Evolutionary conservation across 2,113 vertebrate species (phyloP).

Genomic region (Peromyscus maniculatus): DNA sequence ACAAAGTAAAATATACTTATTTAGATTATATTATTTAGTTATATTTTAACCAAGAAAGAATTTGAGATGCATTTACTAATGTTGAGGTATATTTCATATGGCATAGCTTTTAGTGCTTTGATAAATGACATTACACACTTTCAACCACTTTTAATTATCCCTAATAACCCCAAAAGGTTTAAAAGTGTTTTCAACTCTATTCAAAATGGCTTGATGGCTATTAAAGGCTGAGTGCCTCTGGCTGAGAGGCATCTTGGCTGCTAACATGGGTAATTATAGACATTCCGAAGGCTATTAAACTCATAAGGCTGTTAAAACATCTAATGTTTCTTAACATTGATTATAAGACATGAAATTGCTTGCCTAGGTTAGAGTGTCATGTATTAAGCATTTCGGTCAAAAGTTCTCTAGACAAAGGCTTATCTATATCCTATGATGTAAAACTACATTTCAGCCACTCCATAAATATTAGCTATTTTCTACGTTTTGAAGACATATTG

Average conservation of each 20-base stretch:
- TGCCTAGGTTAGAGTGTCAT: conserved; percentile 67
- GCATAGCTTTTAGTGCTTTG: conserved; percentile 76
- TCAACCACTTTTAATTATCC: conserved; percentile 82
- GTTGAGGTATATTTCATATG: conserved; percentile 66
- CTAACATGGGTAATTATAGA: conserved; percentile 79
- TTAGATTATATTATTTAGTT: conserved; percentile 62
- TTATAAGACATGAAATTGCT: conserved; percentile 74
- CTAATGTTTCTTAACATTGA: conserved; percentile 80
- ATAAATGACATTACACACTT: conserved; percentile 82
- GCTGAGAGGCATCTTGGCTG: conserved; percentile 81
- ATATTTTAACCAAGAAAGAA: conserved; percentile 58
- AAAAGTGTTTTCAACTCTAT: conserved; percentile 77
- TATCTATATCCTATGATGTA: conserved; percentile 65
- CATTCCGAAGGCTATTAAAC: conserved; percentile 80
- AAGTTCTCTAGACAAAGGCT: conserved; percentile 65
- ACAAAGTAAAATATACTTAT: neutral
- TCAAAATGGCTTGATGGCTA: conserved; percentile 75
- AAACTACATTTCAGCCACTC: conserved; percentile 58
- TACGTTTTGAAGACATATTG: conserved; percentile 61
- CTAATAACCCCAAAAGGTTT: conserved; percentile 78
- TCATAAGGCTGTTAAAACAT: conserved; percentile 80
- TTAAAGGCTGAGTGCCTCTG: conserved; percentile 80
- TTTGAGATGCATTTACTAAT: conserved; percentile 68
- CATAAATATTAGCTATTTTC: conserved; percentile 59
- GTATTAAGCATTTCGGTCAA: conserved; percentile 74